A percentile compares a stretch with the other conserved stretches of the same genome.
Conservation (phyloP, 2,113 vertebrate species). For the Xenotilapia longispinis region DNA sequence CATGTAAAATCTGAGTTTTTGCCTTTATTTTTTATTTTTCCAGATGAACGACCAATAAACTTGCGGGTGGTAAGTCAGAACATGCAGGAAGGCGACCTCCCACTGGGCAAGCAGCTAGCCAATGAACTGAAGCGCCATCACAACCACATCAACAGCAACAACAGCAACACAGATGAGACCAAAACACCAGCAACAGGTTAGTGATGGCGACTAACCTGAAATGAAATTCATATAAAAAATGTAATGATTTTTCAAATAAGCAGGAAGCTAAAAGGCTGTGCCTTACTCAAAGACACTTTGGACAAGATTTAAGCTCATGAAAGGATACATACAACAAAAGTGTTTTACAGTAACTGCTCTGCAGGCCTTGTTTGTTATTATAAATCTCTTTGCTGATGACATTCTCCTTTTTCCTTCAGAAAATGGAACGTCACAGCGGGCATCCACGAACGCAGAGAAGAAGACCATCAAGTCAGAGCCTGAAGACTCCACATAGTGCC, state of each 20-base stretch:
- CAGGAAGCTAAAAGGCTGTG: neutral
- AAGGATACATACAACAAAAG: neutral
- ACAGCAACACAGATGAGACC: conserved; percentile 66
- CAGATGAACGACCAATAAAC: conserved; percentile 87
- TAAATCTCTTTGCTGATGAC: neutral
- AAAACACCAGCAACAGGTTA: conserved; percentile 75
- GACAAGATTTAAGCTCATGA: neutral
- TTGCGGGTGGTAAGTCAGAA: conserved; percentile 77
- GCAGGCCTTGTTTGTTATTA: neutral
- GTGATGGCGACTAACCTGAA: neutral
- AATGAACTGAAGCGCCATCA: conserved; percentile 82
- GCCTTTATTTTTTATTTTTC: neutral
- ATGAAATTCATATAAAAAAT: neutral
- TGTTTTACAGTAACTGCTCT: neutral
- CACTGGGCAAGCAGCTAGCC: conserved; percentile 79
- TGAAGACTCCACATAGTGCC: conserved; percentile 93
- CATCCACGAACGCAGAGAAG: conserved; percentile 79
- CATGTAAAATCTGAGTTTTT: neutral
- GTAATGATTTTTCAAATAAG: neutral
- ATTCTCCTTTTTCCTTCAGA: conserved; percentile 63
- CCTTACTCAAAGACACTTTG: neutral
- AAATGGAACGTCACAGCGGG: conserved; percentile 84
- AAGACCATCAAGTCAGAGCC: conserved; percentile 94
- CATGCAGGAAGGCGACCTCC: conserved; percentile 66
- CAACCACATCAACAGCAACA: conserved; percentile 49